Base-by-base conservation (phyloP, 1,140 invertebrate genomes). In the Scaptodrosophila lebanonensis region DNA sequence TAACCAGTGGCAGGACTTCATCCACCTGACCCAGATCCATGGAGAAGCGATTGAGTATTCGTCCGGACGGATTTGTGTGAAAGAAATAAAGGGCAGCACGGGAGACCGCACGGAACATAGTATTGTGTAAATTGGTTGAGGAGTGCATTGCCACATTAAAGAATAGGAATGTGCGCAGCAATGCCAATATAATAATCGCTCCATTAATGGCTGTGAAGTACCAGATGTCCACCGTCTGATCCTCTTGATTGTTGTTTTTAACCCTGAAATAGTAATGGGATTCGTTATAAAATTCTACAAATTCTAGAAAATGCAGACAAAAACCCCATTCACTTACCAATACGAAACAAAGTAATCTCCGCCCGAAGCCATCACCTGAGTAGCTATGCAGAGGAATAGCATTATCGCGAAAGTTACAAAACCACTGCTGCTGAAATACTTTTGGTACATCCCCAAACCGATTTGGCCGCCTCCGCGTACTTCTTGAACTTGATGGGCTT, bases 61-160 rank as follows among this genome's bases (percentile, higher is more conserved):
- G 83, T 1, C 93, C 93, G 22, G 91, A 91, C 2, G 93, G 92
- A 84, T 93, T 96, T 0, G 89, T 90, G 58, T 96, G 92, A 60
- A 95, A 97, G 72, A 96, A 97, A 49, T 90, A 84, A 91, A 95
- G 93, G 5, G 91, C 89, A 1, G 91, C 89, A 20, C 88, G 75
- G 3, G 63, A 65, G 0, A 83, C 57, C 5, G 67, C 68, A 4
- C 53, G 48, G 40, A 83, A 83, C 71, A 83, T 77, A 0, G 52
- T 43, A 30, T 83, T 82, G 25, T 83, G 76, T 17, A 83, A 43
- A 35, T 89, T 90, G 0, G 90, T 90, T 0, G 94, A 95, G 1
- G 94, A 90, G 25, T 90, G 89, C 90, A 94, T 93, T 32, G 92
- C 92, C 20, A 93, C 86, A 35, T 84, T 86, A 52, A 93, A 93